These are phyloP conservation scores for Bathynomus jamesi DNA, from an alignment of 1,140 invertebrate species.

Conservation along the genomic window DNA sequence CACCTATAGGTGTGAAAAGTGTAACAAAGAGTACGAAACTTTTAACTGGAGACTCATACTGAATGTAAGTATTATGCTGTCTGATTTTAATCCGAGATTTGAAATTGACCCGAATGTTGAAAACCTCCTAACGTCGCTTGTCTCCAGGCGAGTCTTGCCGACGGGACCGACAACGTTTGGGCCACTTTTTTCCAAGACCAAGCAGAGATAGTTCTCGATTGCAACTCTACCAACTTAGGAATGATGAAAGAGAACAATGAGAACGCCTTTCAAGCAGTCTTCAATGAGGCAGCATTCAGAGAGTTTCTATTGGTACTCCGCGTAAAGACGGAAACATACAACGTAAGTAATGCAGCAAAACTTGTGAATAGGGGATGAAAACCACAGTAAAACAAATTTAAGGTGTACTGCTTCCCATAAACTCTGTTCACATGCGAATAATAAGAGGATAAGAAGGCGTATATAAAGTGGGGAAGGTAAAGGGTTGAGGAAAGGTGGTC, in stretches of 20 bases:
- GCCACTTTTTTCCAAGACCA: slow-evolving; percentile 78
- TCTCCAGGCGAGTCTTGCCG: slow-evolving; percentile 52
- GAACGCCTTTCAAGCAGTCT: slow-evolving; percentile 51
- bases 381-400: too few species aligned
- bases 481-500: too few species aligned
- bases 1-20: slow-evolving; percentile 89
- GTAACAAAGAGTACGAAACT: slow-evolving; percentile 68
- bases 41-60: slow-evolving; percentile 79
- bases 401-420: too few species aligned
- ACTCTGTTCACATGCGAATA: too few species aligned
- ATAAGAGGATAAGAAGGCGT: too few species aligned
- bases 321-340: slow-evolving; percentile 81
- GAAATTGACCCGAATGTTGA: slow-evolving; percentile 4
- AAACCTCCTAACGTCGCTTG: not conserved
- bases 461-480: too few species aligned
- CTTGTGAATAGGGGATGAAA: not conserved
- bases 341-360: slow-evolving; percentile 45
- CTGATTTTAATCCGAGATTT: not conserved
- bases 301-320: slow-evolving; percentile 71
- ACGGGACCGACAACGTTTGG: slow-evolving; percentile 73
- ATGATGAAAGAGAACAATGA: slow-evolving; percentile 41
- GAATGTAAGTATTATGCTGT: slow-evolving; percentile 51
- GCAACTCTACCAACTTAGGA: slow-evolving; percentile 66
- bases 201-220: slow-evolving; percentile 69
- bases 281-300: slow-evolving; percentile 67